Conservation (phyloP, 2,888 invertebrate species). For the Spisula solida region DNA sequence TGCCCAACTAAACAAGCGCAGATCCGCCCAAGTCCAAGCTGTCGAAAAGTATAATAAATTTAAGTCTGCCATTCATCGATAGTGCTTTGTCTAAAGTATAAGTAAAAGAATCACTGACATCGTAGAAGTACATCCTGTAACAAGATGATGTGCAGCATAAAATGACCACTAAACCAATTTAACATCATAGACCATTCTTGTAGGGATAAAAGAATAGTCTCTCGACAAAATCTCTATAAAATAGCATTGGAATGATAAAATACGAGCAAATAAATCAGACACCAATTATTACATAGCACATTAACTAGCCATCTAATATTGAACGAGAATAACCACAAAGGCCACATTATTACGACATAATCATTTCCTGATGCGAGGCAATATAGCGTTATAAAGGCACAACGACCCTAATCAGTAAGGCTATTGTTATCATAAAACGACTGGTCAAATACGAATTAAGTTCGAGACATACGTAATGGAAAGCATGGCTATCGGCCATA, state of each 20-base stretch:
- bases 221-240: no score
- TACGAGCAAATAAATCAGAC: background rate
- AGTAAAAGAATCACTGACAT: no score
- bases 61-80: no score
- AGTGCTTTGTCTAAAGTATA: no score
- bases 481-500: slow-evolving; percentile 17
- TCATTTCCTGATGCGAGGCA: slow-evolving; percentile 1
- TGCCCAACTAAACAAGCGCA: no score
- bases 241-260: background rate
- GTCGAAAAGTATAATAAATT: no score
- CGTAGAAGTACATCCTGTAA: no score
- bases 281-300: background rate
- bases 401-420: background rate
- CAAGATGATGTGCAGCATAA: no score
- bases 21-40: no score
- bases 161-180: no score
- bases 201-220: no score
- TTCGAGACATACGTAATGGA: slow-evolving; percentile 20
- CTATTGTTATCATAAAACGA: slow-evolving; percentile 2
- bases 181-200: no score
- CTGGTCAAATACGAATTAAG: slow-evolving; percentile 24
- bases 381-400: background rate
- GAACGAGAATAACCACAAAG: background rate
- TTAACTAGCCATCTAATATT: slow-evolving; percentile 1
- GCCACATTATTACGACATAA: slow-evolving; percentile 22